Evolutionary conservation across 2,113 vertebrate species (phyloP), one percentile per base, ranked within the genome.

Genomic region (Ciconia boyciana): DNA sequence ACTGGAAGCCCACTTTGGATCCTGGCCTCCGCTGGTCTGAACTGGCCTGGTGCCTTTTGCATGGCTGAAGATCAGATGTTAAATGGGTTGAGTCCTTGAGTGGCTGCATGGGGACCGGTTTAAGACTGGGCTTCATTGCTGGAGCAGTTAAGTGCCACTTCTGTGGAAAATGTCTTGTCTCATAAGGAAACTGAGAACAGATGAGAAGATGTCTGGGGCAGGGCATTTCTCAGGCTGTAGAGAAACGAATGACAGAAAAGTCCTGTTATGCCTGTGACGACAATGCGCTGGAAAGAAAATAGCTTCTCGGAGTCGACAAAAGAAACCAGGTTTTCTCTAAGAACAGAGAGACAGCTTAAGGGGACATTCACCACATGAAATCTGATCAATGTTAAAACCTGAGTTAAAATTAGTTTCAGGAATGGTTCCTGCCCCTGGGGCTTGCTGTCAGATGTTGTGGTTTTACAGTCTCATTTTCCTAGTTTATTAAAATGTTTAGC

Each of bases 361-460:
- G 87, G 96, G 84, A 95, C 32, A 8, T 87, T 91, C 78, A 86
- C 94, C 85, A 83, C 96, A 90, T 96, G 96, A 96, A 96, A 90
- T 94, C 91, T 96, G 95, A 93, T 96, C 95, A 92, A 34, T 3
- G 26, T 86, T 95, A 95, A 96, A 97, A 91, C 78, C 55, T 48
- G 91, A 91, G 89, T 95, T 97, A 95, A 97, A 97, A 96, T 97
- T 94, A 97, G 94, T 95, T 94, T 95, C 93, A 83, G 91, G 71
- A 94, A 94, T 70, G 72, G 57, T 93, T 95, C 78, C 66, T 96
- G 58, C 89, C 95, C 46, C 39, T 93, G 87, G 72, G 92, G 88
- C 85, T 93, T 83, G 88, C 90, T 94, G 94, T 96, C 93, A 95
- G 95, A 96, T 96, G 87, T 77, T 90, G 79, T 74, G 89, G 51